phyloP scores from a whole-genome alignment of 1,140 invertebrate genomes.

The Drosophila fuyamai region DNA sequence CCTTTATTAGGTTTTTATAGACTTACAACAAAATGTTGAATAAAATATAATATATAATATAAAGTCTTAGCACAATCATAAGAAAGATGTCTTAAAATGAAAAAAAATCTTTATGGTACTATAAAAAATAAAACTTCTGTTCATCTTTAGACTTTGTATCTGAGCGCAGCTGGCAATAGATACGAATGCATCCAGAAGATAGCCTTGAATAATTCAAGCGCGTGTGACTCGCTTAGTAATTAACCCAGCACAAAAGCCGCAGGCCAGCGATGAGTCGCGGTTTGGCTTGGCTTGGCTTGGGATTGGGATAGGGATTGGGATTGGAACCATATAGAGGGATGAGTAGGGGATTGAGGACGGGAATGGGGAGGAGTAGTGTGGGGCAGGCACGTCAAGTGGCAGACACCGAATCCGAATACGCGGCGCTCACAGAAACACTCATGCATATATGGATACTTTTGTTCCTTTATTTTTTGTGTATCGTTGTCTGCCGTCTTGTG shows the following conservation, averaged over 20 bases:
- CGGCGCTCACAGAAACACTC: conserved; percentile 54
- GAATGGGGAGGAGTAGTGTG: not conserved
- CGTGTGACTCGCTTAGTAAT: conserved; percentile 83
- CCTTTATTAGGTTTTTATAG: too few species aligned
- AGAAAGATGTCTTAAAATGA: too few species aligned
- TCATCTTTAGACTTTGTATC: conserved; percentile 11
- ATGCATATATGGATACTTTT: conserved; percentile 60
- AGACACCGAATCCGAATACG: conserved; percentile 63
- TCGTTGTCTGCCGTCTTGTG: conserved; percentile 41
- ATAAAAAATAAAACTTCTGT: not conserved
- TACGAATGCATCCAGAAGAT: conserved; percentile 57
- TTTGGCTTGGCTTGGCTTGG: conserved; percentile 27
- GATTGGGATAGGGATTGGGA: conserved; percentile 26
- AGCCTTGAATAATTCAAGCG: conserved; percentile 83
- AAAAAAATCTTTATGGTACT: not conserved
- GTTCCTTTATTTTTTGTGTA: conserved; percentile 69
- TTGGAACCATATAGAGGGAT: not conserved
- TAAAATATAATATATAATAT: too few species aligned
- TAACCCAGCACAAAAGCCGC: conserved; percentile 80
- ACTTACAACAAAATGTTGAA: too few species aligned
- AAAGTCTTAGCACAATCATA: too few species aligned
- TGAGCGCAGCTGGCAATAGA: conserved; percentile 69
- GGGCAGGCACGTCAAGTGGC: conserved; percentile 69
- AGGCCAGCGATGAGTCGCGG: conserved; percentile 67
- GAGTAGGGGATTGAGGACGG: not conserved